A percentile compares a stretch with the other conserved stretches of the same genome.
Evolutionary conservation across 2,113 vertebrate genomes (phyloP).

Genomic region (Paedocypris sp.): DNA sequence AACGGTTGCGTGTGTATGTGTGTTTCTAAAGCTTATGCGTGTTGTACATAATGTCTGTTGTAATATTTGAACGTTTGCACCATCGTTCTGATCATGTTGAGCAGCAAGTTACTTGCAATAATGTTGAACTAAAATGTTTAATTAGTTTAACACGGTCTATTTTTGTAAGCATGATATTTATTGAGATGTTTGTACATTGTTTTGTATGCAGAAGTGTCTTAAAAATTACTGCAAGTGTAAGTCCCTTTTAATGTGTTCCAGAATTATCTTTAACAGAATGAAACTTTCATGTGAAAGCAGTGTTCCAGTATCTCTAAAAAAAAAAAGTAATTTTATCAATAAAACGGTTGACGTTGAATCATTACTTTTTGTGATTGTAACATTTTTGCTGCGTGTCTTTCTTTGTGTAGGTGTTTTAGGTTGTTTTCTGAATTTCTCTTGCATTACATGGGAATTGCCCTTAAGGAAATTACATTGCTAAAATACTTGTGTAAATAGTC

Average conservation of each 20-base stretch:
- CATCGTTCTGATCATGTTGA: conserved; percentile 16
- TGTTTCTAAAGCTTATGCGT: not conserved
- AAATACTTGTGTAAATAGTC: no score
- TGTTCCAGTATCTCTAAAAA: conserved; percentile 31
- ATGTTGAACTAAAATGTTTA: conserved; percentile 38
- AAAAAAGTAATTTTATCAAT: conserved; percentile 38
- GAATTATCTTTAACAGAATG: conserved; percentile 43
- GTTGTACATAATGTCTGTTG: conserved; percentile 11
- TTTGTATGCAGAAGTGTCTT: conserved; percentile 54
- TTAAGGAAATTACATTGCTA: no score
- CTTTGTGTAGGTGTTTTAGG: not conserved
- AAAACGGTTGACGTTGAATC: conserved; percentile 35
- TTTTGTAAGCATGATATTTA: conserved; percentile 72
- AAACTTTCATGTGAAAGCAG: conserved; percentile 33
- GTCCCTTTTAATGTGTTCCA: conserved; percentile 45
- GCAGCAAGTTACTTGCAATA: conserved; percentile 50
- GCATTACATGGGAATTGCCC: no score
- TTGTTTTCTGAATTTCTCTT: no score
- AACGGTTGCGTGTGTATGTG: not conserved
- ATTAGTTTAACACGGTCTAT: conserved; percentile 61
- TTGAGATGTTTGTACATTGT: conserved; percentile 56
- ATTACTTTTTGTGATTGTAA: not conserved
- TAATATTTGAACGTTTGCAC: conserved; percentile 22
- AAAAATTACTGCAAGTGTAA: conserved; percentile 39
- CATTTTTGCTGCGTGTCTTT: no score